Conservation (phyloP, 1,140 invertebrate genomes). For the Drosophila tsacasi region DNA sequence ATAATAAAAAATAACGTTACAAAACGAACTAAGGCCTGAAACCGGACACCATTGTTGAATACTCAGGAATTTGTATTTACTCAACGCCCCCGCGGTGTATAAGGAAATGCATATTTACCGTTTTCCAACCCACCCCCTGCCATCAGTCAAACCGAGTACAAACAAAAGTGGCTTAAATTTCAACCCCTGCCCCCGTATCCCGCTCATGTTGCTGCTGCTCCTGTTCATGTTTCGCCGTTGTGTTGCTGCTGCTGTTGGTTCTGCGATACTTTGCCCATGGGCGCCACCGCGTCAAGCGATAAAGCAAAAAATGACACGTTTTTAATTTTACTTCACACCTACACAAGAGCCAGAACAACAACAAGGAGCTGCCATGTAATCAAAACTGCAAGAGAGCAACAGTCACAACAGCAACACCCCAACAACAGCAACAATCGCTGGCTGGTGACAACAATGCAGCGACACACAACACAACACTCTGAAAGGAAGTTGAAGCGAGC, state of each 20-base stretch:
- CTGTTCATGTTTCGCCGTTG: conserved; percentile 8
- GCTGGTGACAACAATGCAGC: conserved; percentile 65
- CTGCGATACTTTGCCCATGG: conserved; percentile 35
- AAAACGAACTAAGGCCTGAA: not conserved
- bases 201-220: conserved; percentile 26
- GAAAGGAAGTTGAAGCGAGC: conserved; percentile 28
- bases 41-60: conserved; percentile 1
- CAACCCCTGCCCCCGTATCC: conserved; percentile 31
- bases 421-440: conserved; percentile 45
- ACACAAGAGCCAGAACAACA: conserved; percentile 57
- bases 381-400: conserved; percentile 56
- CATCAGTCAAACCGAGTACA: conserved; percentile 41
- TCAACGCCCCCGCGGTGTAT: conserved; percentile 14
- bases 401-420: conserved; percentile 32
- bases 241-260: conserved; percentile 14
- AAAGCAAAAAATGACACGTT: conserved; percentile 84
- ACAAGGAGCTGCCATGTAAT: conserved; percentile 47
- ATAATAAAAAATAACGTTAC: not conserved
- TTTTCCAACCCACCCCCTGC: conserved; percentile 1
- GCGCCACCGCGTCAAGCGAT: conserved; percentile 72
- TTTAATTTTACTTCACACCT: conserved; percentile 84
- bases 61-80: conserved; percentile 9
- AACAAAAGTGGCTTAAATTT: conserved; percentile 69
- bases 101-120: conserved; percentile 27
- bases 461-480: conserved; percentile 17